These are phyloP conservation scores for Eurytoma adleriae DNA, from an alignment of 2,888 invertebrate species.

Conservation along the genomic window DNA sequence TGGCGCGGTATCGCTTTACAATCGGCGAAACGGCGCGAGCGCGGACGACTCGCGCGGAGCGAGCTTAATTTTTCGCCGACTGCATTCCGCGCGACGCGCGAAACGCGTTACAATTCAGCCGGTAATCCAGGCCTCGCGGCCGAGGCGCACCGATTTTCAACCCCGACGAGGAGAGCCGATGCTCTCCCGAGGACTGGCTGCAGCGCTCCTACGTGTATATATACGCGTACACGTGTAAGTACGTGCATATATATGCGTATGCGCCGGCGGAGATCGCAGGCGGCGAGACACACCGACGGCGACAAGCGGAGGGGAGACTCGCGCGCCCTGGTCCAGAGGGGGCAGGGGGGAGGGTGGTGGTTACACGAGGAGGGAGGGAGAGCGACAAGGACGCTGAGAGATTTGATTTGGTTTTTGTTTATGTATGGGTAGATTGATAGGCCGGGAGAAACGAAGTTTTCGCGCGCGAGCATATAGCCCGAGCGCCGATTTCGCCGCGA, in stretches of 20 bases:
- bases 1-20: slow-evolving; percentile 44
- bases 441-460: slow-evolving; percentile 7
- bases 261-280: not conserved
- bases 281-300: slow-evolving; percentile 12
- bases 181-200: too few species aligned
- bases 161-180: too few species aligned
- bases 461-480: too few species aligned
- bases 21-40: slow-evolving; percentile 42
- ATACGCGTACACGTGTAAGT: not conserved
- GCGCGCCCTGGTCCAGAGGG: not conserved
- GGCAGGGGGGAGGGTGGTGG: slow-evolving; percentile 13
- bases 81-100: slow-evolving; percentile 47
- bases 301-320: slow-evolving; percentile 4
- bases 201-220: too few species aligned
- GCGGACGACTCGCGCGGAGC: slow-evolving; percentile 6
- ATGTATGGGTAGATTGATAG: slow-evolving; percentile 57
- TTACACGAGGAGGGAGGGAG: slow-evolving; percentile 11
- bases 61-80: slow-evolving; percentile 54
- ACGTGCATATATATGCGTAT: slow-evolving; percentile 16
- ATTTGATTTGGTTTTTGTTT: slow-evolving; percentile 58
- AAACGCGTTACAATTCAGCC: too few species aligned
- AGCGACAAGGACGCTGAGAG: slow-evolving; percentile 28
- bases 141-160: not conserved
- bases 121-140: slow-evolving; percentile 13
- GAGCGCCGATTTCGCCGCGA: slow-evolving; percentile 15